Percentiles rank a stretch among this genome's conserved stretches.
Conservation (phyloP, 2,113 vertebrate species). For the Nycticorax nycticorax region DNA sequence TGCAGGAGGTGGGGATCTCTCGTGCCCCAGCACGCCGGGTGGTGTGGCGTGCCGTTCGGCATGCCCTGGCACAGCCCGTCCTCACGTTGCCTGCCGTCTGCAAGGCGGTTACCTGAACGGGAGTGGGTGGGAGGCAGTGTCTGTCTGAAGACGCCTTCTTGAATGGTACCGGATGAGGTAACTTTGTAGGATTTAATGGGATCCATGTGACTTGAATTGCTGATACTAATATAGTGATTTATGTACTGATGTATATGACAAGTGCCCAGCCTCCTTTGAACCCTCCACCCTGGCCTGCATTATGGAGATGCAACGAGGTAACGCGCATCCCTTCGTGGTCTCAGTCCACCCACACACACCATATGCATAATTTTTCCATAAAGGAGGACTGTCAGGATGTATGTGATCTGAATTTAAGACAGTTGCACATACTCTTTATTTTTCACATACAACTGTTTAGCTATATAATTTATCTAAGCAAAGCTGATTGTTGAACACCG, state of each 20-base stretch:
- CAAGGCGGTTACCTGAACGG: background rate
- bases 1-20: background rate
- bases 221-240: background rate
- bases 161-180: background rate
- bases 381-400: background rate
- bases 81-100: fast-evolving
- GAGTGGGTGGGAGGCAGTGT: background rate
- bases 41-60: fast-evolving
- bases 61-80: background rate
- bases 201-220: background rate
- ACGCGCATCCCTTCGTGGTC: background rate
- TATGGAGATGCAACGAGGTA: fast-evolving
- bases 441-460: background rate
- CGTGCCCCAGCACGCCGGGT: fast-evolving
- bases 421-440: background rate
- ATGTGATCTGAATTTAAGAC: background rate
- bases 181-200: background rate
- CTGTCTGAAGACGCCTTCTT: background rate
- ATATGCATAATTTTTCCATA: background rate
- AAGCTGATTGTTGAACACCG: background rate
- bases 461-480: background rate
- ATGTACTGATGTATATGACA: background rate
- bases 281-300: background rate
- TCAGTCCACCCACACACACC: background rate
- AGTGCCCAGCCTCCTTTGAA: background rate